A percentile compares a stretch with the other conserved stretches of the same genome.
Conservation (phyloP, 92 coral and sea anemone species). For the Virgularia gustaviana region DNA sequence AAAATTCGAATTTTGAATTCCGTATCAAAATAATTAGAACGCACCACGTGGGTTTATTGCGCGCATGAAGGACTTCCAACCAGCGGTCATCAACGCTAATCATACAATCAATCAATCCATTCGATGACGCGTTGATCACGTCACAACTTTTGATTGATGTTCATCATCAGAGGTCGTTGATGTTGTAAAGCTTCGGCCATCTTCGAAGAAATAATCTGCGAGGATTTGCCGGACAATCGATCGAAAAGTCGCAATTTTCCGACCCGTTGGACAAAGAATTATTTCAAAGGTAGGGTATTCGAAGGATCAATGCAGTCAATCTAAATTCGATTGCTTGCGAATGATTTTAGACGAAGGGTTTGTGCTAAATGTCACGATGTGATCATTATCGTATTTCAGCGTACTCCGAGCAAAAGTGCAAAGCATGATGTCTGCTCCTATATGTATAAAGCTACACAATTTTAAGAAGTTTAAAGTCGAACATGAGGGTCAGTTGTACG, state of each 20-base stretch:
- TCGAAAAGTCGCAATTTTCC: too few relatives aligned
- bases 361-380: not conserved
- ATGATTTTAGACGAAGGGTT: too few relatives aligned
- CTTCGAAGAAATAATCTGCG: slow-evolving; percentile 1
- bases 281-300: too few relatives aligned
- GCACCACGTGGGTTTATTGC: not conserved
- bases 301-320: too few relatives aligned
- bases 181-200: slow-evolving; percentile 19
- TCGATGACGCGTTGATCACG: slow-evolving; percentile 29
- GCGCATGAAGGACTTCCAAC: not conserved
- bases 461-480: slow-evolving; percentile 32
- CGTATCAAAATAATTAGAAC: too few relatives aligned
- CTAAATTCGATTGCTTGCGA: too few relatives aligned
- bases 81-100: slow-evolving; percentile 34
- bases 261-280: too few relatives aligned
- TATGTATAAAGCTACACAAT: slow-evolving; percentile 36
- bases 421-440: slow-evolving; percentile 15
- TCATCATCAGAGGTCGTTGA: slow-evolving; percentile 33
- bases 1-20: too few relatives aligned
- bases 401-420: too few relatives aligned
- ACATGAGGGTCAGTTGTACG: slow-evolving; percentile 29
- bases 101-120: slow-evolving; percentile 38
- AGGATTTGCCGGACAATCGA: slow-evolving; percentile 8
- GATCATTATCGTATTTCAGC: not conserved
- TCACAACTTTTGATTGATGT: slow-evolving; percentile 11